Evolutionary conservation across 2,113 vertebrate species (phyloP), one percentile per base, ranked within the genome.

Genomic region (Pachycephala philippinensis): DNA sequence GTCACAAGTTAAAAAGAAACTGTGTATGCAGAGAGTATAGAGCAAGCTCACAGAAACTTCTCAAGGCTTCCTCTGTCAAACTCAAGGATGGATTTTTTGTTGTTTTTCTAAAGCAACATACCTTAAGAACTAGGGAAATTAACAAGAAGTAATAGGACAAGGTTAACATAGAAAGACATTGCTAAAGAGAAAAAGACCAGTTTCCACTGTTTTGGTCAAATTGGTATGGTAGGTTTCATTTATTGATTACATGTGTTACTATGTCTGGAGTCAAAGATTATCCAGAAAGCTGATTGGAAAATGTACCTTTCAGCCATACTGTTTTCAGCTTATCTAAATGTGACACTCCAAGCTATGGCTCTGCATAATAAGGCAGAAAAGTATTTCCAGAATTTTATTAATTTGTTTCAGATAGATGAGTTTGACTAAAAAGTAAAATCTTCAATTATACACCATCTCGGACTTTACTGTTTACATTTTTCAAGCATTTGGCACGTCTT

Each of bases 211-310:
- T 92, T 87, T 86, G 66, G 44, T 75, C 24, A 95, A 96, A 95
- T 74, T 93, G 52, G 13, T 68, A 78, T 85, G 37, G 52, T 89
- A 91, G 63, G 39, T 91, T 97, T 96, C 49, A 65, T 89, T 93
- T 96, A 95, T 96, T 82, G 35, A 80, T 97, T 90, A 89, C 57
- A 91, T 84, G 35, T 95, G 89, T 95, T 82, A 39, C 45, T 87
- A 56, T 71, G 50, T 83, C 85, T 97, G 68, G 37, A 96, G 47
- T 92, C 35, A 86, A 96, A 96, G 86, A 96, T 95, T 97, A 96
- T 94, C 96, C 93, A 91, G 45, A 21, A 94, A 96, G 52, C 81
- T 95, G 91, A 97, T 95, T 96, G 92, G 68, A 97, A 97, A 97
- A 93, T 26, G 40, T 84, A 90, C 59, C 44, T 97, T 96, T 97